A percentile compares a stretch with the other conserved stretches of the same genome.
Evolutionary conservation across 2,888 invertebrate species (phyloP).

Genomic region (Caenorhabditis afra): DNA sequence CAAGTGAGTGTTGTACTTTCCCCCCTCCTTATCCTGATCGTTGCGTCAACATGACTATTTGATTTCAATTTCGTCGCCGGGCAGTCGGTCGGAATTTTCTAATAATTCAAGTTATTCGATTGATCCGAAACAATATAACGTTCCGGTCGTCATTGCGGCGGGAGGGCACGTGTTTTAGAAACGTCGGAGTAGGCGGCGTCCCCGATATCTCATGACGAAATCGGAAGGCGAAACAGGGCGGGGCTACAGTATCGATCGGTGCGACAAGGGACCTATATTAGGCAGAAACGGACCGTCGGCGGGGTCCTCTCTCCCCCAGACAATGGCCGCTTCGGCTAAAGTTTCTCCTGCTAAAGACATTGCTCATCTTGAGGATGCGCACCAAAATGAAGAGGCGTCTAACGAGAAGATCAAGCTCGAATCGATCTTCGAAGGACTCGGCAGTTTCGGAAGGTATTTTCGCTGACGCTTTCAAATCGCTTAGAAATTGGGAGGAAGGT

Average conservation of each 20-base stretch:
- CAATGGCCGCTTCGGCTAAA: slow-evolving; percentile 53
- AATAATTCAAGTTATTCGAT: slow-evolving; percentile 33
- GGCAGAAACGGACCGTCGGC: not conserved
- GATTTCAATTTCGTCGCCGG: slow-evolving; percentile 19
- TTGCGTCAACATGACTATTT: slow-evolving; percentile 13
- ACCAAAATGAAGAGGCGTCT: slow-evolving; percentile 10
- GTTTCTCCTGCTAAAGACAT: slow-evolving; percentile 44
- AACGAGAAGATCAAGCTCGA: slow-evolving; percentile 53
- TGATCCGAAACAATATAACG: slow-evolving; percentile 14
- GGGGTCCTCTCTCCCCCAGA: slow-evolving; percentile 3
- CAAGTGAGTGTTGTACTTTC: slow-evolving; percentile 21
- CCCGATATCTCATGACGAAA: slow-evolving; percentile 43
- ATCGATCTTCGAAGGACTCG: slow-evolving; percentile 53
- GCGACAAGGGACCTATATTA: slow-evolving; percentile 6
- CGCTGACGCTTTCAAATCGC: too few relatives aligned
- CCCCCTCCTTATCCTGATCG: slow-evolving; percentile 19
- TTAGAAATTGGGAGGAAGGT: too few relatives aligned
- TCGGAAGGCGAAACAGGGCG: slow-evolving; percentile 14
- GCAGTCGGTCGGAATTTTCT: slow-evolving; percentile 40
- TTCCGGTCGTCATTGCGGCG: slow-evolving; percentile 21
- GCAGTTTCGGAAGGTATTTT: slow-evolving; percentile 56
- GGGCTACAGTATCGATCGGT: slow-evolving; percentile 32
- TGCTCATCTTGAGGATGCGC: slow-evolving; percentile 42
- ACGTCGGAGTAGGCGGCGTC: slow-evolving; percentile 25
- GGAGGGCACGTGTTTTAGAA: slow-evolving; percentile 27